Evolutionary conservation across 2,888 invertebrate species (phyloP), one percentile per base, ranked within the genome.

Genomic region (Clostera curtula): DNA sequence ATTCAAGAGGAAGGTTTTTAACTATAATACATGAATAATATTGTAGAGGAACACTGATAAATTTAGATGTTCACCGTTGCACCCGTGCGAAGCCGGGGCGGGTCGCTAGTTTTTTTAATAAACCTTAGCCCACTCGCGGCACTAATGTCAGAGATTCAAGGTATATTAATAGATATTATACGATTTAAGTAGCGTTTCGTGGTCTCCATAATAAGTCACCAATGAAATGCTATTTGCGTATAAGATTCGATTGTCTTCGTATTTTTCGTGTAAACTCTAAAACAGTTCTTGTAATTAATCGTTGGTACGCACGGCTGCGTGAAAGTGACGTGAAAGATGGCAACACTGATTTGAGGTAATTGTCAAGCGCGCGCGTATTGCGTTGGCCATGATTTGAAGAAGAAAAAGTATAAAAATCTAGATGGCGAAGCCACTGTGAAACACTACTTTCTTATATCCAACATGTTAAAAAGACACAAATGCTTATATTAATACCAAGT

Each of bases 311-410:
- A 55, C 46, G 56, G 62, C 57, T 54, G 64, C 74, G 58, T 62
- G 64, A 49, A 65, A 41, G 49, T 56, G 76, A 73, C 75, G 58
- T 77, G 79, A 82, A 39, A 52, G 64, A 82, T 80, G 73, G 64
- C 46, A 39, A 40, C 40, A 66, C 43, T 72, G 67, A 75, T 61
- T 74, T 61, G 74, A 57, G 53, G 71, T 80, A 82, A 82, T 82
- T 82, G 77, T 67, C 59, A 59, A 56, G 68, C 60, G 66, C 54
- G 49, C 39, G 61, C 53, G 58, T 56, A 40, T 4, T 18, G 13
- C 9, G 34, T 47, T 50, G 36, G 27, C 60, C 42, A 58, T 37
- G 25, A 15, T 46, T 36, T 28, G n/a, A n/a, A n/a, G n/a, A n/a
- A n/a, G n/a, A n/a, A n/a, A n/a, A n/a, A n/a, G n/a, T n/a, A n/a